Percentiles rank a stretch among this genome's conserved stretches.
Evolutionary conservation across 2,797 vertebrate species (phyloP).

Genomic region (Brachymystax lenok): DNA sequence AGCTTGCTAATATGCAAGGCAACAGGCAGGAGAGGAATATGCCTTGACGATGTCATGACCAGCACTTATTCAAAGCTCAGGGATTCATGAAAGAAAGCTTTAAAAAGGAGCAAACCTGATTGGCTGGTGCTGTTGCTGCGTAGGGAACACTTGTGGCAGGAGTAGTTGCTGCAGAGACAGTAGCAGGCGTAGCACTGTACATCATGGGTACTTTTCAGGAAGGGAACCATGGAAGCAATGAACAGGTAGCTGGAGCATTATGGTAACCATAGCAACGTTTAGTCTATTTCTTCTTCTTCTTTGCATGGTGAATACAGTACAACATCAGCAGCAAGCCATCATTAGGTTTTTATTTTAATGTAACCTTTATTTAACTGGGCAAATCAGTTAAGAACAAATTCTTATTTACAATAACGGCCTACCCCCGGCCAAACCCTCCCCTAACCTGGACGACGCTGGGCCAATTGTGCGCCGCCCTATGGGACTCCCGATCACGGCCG

Average conservation of each 20-base stretch:
- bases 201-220: slow-evolving; percentile 99
- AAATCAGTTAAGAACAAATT: too few species aligned
- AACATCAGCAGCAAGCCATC: slow-evolving; percentile 92
- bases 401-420: too few species aligned
- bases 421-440: too few species aligned
- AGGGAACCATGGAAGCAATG: slow-evolving; percentile 99
- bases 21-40: neutral
- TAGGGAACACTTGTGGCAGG: slow-evolving; percentile 98
- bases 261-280: slow-evolving; percentile 88
- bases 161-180: slow-evolving; percentile 98
- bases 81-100: slow-evolving; percentile 98
- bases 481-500: too few species aligned
- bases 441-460: too few species aligned
- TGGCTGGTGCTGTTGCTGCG: slow-evolving; percentile 97
- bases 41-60: slow-evolving; percentile 63
- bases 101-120: slow-evolving; percentile 99
- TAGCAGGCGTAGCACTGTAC: slow-evolving; percentile 99
- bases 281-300: slow-evolving; percentile 36
- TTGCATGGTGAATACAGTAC: slow-evolving; percentile 93
- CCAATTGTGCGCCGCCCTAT: too few species aligned
- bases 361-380: too few species aligned
- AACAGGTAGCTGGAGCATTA: slow-evolving; percentile 99
- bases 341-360: slow-evolving; percentile 64
- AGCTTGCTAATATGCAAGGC: neutral
- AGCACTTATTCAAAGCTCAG: slow-evolving; percentile 93